phyloP scores from a whole-genome alignment of 2,888 invertebrate species.

The Galerucella pusilla region DNA sequence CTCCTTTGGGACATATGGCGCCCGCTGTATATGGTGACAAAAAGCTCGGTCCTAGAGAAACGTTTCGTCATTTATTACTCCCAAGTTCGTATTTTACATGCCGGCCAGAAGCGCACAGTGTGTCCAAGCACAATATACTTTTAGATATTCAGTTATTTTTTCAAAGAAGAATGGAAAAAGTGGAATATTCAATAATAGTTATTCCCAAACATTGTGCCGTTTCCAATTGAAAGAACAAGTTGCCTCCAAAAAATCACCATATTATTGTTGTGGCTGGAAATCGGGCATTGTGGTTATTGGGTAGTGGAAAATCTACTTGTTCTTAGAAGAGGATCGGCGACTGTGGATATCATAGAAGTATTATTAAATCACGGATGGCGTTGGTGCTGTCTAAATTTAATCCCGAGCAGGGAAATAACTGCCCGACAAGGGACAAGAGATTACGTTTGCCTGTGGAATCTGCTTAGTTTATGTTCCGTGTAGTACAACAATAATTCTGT shows the following conservation, averaged over 20 bases:
- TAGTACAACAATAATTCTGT: background rate
- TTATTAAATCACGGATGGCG: conserved; percentile 22
- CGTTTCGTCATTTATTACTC: conserved; percentile 34
- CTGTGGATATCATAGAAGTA: conserved; percentile 26
- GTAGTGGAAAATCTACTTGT: background rate
- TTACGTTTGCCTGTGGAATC: conserved; percentile 1
- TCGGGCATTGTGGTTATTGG: too few species aligned
- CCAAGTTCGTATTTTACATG: conserved; percentile 33
- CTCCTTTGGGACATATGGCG: conserved; percentile 40
- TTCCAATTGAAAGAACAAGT: too few species aligned
- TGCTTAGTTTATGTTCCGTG: background rate
- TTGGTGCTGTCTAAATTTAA: conserved; percentile 10
- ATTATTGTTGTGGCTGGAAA: too few species aligned
- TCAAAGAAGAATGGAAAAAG: background rate
- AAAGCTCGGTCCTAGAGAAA: conserved; percentile 34
- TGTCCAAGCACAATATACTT: background rate
- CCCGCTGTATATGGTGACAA: conserved; percentile 32
- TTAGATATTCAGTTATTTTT: background rate
- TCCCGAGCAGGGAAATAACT: conserved; percentile 12
- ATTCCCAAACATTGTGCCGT: too few species aligned
- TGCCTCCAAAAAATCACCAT: too few species aligned
- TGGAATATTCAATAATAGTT: too few species aligned
- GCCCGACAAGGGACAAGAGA: conserved; percentile 11
- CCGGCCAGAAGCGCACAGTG: conserved; percentile 9
- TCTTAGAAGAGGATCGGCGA: conserved; percentile 9